These are phyloP conservation scores for Plutella xylostella DNA, from an alignment of 2,888 invertebrate species.

Conservation along the genomic window DNA sequence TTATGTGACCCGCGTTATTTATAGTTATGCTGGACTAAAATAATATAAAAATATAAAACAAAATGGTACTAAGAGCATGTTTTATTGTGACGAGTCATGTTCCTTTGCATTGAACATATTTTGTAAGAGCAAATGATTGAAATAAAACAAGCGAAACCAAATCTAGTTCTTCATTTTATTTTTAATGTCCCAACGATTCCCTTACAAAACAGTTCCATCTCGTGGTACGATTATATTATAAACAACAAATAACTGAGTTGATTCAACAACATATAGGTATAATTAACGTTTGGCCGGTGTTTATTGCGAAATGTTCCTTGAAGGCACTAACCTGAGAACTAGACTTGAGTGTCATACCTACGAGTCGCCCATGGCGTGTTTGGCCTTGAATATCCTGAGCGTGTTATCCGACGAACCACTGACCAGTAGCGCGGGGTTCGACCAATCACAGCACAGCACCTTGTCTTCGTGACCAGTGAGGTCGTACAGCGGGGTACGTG, in stretches of 20 bases:
- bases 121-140: conserved; percentile 71
- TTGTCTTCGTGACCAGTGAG: conserved; percentile 94
- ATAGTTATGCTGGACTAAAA: conserved; percentile 69
- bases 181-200: no score
- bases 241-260: no score
- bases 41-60: conserved; percentile 65
- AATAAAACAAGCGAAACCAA: conserved; percentile 71
- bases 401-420: conserved; percentile 96
- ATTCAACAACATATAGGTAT: no score
- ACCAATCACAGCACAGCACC: conserved; percentile 95
- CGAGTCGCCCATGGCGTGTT: conserved; percentile 41
- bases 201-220: no score
- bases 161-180: conserved; percentile 45
- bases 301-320: background rate
- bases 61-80: conserved; percentile 71
- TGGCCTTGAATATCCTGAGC: conserved; percentile 86
- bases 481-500: conserved; percentile 92
- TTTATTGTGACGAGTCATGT: conserved; percentile 70
- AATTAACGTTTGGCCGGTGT: no score
- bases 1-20: conserved; percentile 68
- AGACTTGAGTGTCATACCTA: conserved; percentile 11
- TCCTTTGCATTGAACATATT: conserved; percentile 72
- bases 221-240: no score
- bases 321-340: background rate
- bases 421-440: conserved; percentile 84